Percentiles rank a stretch among this genome's conserved stretches.
phyloP scores from a whole-genome alignment of 2,113 vertebrate genomes.

The Oncorhynchus mykiss region DNA sequence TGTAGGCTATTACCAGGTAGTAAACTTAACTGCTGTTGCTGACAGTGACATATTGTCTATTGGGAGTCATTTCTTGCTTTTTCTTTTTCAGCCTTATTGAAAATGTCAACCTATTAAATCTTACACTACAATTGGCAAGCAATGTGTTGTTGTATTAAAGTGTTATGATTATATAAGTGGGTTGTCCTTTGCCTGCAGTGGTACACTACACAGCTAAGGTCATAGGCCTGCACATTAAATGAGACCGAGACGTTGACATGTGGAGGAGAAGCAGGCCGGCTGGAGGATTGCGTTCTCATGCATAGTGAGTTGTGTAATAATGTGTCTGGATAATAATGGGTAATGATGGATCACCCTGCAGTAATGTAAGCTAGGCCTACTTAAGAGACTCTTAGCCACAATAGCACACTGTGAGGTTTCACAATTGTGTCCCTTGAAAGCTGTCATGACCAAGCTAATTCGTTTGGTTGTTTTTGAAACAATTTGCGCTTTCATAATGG shows the following conservation, averaged over 20 bases:
- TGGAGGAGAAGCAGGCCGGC: neutral
- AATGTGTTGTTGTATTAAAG: neutral
- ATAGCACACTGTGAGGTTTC: neutral
- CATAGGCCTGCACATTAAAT: too few species aligned
- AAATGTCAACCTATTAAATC: too few species aligned
- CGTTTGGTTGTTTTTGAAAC: neutral
- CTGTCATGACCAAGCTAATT: conserved; percentile 37
- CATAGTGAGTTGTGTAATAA: neutral
- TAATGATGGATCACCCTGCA: conserved; percentile 28
- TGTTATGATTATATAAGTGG: neutral
- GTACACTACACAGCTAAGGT: neutral
- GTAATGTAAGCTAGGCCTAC: conserved; percentile 20
- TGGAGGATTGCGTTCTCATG: neutral
- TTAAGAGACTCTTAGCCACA: conserved; percentile 7
- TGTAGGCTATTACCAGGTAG: neutral
- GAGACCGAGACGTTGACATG: neutral
- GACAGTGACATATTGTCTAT: neutral
- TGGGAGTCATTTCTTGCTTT: too few species aligned
- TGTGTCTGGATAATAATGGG: neutral
- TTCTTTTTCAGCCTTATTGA: too few species aligned
- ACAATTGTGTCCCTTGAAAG: conserved; percentile 27
- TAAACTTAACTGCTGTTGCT: neutral
- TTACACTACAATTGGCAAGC: neutral
- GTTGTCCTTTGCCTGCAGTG: neutral
- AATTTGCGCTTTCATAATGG: neutral